Base-by-base conservation (phyloP, 2,113 vertebrate species). In the Sorex fumeus region DNA sequence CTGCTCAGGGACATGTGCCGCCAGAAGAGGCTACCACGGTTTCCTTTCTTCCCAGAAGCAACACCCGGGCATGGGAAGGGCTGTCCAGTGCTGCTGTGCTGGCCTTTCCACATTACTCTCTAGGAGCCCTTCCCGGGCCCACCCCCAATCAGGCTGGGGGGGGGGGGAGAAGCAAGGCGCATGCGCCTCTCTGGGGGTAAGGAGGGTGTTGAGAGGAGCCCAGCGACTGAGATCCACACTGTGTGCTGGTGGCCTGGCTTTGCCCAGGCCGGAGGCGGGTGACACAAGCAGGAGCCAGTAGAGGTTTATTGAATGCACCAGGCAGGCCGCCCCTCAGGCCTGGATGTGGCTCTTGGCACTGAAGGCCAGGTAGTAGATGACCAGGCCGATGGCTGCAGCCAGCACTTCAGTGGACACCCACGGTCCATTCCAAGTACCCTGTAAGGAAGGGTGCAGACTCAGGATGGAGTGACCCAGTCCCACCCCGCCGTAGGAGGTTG, bases 331-430 rank as follows among this genome's bases (percentile, higher is more conserved):
- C 70, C 32, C 43, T 97, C 92, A 98, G 36, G 98, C 98, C 95
- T 99, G 99, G 97, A 99, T 99, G 95, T 98, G 98, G 97, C 97
- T 98, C 96, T 99, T 99, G 28, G 98, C 98, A 3, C 96, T 99
- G 97, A 99, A 98, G 15, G 99, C 99, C 95, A 99, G 78, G 95
- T 99, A 99, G 95, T 99, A 99, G 77, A 99, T 91, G 40, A 98
- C 57, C 67, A 99, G 97, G 32, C 99, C 98, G 0, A 99, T 97
- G 5, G 97, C 97, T 3, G 98, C 99, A 0, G 99, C 99, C 95
- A 99, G 96, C n/a, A 99, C 98, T 94, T 99, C 99, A 0, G 99
- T 99, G 16, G 99, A 98, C 74, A 99, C 98, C 99, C 98, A 99
- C 2, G 99, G 99, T 53, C 99, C 99, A 0, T 77, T 99, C 99